A percentile compares a stretch with the other conserved stretches of the same genome.
phyloP scores from a whole-genome alignment of 2,888 invertebrate species.

The Julus scandinavius region DNA sequence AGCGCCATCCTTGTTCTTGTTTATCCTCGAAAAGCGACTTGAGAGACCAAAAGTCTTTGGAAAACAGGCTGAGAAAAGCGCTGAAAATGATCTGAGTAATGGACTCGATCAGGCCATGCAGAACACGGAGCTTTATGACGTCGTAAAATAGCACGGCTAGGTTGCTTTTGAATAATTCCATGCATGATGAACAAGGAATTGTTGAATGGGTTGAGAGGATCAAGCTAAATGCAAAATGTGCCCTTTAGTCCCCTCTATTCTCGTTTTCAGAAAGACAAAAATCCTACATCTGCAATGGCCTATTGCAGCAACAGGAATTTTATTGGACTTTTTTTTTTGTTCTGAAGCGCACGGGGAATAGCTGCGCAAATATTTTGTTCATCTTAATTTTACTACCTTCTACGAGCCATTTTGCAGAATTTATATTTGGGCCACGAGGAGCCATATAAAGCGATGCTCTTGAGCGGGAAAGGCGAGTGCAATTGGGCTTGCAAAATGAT shows the following conservation, averaged over 20 bases:
- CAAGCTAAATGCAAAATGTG: not conserved
- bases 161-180: conserved; percentile 27
- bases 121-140: conserved; percentile 11
- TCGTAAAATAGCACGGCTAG: conserved; percentile 21
- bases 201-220: not conserved
- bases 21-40: too few species aligned
- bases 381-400: conserved; percentile 26
- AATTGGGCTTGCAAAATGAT: not conserved
- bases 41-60: not conserved
- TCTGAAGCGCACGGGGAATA: not conserved
- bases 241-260: not conserved
- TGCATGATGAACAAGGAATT: not conserved
- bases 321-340: not conserved
- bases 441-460: not conserved
- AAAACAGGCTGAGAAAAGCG: conserved; percentile 10
- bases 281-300: not conserved
- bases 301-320: not conserved
- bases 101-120: conserved; percentile 24
- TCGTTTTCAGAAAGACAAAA: not conserved
- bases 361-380: conserved; percentile 27
- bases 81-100: conserved; percentile 14
- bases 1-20: too few species aligned
- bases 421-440: not conserved
- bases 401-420: not conserved
- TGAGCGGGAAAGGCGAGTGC: not conserved